Percentiles rank a stretch among this genome's conserved stretches.
These are phyloP conservation scores for Lasioglossum morio DNA, from an alignment of 2,888 invertebrate species.

Conservation along the genomic window DNA sequence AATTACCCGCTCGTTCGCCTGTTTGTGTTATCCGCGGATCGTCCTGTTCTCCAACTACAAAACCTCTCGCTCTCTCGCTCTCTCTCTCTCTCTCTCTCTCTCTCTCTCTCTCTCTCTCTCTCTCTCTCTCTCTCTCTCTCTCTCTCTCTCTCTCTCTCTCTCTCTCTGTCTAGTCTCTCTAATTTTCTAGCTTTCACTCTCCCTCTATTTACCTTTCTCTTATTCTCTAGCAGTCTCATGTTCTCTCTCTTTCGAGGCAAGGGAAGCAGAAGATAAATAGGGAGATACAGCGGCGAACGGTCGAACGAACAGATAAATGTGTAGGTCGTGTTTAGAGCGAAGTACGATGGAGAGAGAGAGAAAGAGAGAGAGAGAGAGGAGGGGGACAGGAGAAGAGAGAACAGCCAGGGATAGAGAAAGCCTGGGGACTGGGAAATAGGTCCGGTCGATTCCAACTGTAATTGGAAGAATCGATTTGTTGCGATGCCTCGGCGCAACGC, in stretches of 20 bases:
- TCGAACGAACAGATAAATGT: constrained; percentile 50
- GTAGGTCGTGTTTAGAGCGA: constrained; percentile 27
- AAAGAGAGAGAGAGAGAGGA: not conserved
- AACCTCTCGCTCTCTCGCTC: not conserved
- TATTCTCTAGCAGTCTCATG: not conserved
- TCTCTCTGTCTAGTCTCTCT: too few species aligned
- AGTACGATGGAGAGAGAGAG: not conserved
- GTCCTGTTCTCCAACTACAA: constrained; percentile 17
- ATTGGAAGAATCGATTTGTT: constrained; percentile 68
- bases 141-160: not conserved
- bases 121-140: too few species aligned
- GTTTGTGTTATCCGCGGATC: constrained; percentile 52
- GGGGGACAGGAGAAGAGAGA: not conserved
- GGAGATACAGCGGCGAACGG: constrained; percentile 44
- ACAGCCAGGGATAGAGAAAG: not conserved
- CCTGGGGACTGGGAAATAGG: constrained; percentile 44
- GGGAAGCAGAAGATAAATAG: constrained; percentile 34
- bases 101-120: not conserved
- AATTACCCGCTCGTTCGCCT: constrained; percentile 50
- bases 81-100: too few species aligned
- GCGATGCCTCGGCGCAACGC: constrained; percentile 27
- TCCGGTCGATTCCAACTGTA: constrained; percentile 56
- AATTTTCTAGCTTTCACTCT: too few species aligned
- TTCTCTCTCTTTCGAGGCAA: not conserved
- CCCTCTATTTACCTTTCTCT: too few species aligned